Evolutionary conservation across 92 coral and sea anemone genomes (phyloP).

Genomic region (Bergia sp.): DNA sequence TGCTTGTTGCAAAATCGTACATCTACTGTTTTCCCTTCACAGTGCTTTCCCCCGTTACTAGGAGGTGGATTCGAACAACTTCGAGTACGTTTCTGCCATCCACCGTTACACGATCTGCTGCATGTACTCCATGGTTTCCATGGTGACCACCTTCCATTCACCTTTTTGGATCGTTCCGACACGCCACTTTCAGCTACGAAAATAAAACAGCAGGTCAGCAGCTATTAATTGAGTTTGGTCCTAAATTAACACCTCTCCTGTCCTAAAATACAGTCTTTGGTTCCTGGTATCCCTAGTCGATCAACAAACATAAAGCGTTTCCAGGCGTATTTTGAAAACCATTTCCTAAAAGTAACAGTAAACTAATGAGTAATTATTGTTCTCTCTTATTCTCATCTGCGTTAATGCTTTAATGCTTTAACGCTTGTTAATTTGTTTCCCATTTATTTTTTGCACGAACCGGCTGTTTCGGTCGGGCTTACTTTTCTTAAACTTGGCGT

Average conservation of each 20-base stretch:
- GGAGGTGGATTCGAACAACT: slow-evolving; percentile 26
- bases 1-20: slow-evolving; percentile 23
- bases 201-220: background rate
- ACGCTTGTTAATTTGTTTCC: no score
- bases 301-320: no score
- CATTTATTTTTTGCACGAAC: no score
- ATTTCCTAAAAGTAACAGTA: no score
- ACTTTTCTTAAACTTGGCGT: no score
- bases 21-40: background rate
- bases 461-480: no score
- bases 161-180: background rate
- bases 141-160: slow-evolving; percentile 37
- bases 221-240: background rate
- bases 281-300: no score
- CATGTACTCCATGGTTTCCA: slow-evolving; percentile 35
- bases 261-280: no score
- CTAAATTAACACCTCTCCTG: background rate
- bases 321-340: no score
- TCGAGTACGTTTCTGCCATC: slow-evolving; percentile 26
- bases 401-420: no score
- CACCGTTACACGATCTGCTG: slow-evolving; percentile 31
- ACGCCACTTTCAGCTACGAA: background rate
- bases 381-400: no score
- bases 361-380: no score
- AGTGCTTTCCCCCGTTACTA: slow-evolving; percentile 18